Evolutionary conservation across 2,888 invertebrate species (phyloP), one percentile per base, ranked within the genome.

Genomic region (Tanytarsus gracilentus): DNA sequence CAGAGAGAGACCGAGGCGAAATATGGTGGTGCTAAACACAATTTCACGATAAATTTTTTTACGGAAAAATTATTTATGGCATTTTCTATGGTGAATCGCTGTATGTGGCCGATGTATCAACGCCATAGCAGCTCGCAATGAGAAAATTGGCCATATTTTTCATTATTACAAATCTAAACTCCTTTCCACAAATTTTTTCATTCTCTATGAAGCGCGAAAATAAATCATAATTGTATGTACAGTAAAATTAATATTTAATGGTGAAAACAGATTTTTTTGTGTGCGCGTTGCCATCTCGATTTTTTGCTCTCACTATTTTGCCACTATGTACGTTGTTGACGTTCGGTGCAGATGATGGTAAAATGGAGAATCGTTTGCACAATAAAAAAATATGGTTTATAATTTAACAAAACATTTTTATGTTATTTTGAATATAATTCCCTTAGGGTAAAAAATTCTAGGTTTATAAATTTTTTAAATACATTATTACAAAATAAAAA

Each of bases 191-290:
- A 29, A 5, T 52, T 16, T n/a, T n/a, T 52, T 26, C 21, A 30
- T 16, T 11, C 23, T 14, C 40, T 7, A 29, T 7, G 9, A 29
- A 44, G 9, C 3, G 11, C 44, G 23, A 14, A 44, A 55, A 55
- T 55, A 55, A 55, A 55, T 55, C 55, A 55, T 33, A 53, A 33
- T 33, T 36, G 11, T 44, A 44, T 14, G 14, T 55, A 33, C 27
- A 40, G 16, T 40, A 55, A n/a, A 55, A 55, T 55, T 36, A 40
- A 55, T 55, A 18, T 55, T 40, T 55, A 55, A 55, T 55, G 40
- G 25, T n/a, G 40, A 55, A 23, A 55, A 40, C 55, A 55, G 55
- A 55, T 55, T 55, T 53, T 36, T 49, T 40, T 40, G 9, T n/a
- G 21, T 23, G n/a, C n/a, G n/a, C n/a, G n/a, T n/a, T n/a, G n/a